Conservation (phyloP, 1,140 invertebrate species). For the Phenacoccus solenopsis region DNA sequence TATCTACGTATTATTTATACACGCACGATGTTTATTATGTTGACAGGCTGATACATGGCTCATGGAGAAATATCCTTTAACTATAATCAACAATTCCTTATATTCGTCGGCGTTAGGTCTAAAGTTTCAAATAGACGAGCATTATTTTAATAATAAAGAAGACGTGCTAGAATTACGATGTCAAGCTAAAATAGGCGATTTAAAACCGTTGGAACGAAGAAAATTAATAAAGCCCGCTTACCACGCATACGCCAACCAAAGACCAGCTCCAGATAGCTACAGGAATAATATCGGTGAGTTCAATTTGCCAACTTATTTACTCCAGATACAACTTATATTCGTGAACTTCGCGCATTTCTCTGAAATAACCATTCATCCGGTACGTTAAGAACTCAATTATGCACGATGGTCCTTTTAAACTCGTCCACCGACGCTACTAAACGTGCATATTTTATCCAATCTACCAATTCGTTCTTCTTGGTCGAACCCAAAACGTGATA, state of each 20-base stretch:
- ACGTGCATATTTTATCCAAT: not conserved
- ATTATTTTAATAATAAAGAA: not conserved
- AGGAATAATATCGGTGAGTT: not conserved
- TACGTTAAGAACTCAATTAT: not conserved
- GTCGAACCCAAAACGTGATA: not conserved
- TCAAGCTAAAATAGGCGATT: not conserved
- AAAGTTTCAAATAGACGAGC: not conserved
- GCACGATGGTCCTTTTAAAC: not conserved
- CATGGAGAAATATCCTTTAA: slow-evolving; percentile 4
- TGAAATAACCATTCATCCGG: too few relatives aligned
- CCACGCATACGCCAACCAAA: not conserved
- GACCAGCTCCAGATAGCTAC: not conserved
- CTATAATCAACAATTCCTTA: not conserved
- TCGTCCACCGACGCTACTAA: not conserved
- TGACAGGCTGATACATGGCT: slow-evolving; percentile 6
- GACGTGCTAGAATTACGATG: not conserved
- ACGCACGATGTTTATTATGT: not conserved
- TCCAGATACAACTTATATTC: too few relatives aligned
- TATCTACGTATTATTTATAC: not conserved
- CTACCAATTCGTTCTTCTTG: not conserved
- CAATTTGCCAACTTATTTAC: too few relatives aligned
- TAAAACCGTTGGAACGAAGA: not conserved
- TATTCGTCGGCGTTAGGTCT: not conserved
- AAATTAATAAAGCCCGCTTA: not conserved
- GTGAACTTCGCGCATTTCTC: too few relatives aligned